Percentiles rank a stretch among this genome's conserved stretches.
These are phyloP conservation scores for Pachyrhynchus sulphureomaculatus DNA, from an alignment of 1,140 invertebrate species.

Conservation along the genomic window DNA sequence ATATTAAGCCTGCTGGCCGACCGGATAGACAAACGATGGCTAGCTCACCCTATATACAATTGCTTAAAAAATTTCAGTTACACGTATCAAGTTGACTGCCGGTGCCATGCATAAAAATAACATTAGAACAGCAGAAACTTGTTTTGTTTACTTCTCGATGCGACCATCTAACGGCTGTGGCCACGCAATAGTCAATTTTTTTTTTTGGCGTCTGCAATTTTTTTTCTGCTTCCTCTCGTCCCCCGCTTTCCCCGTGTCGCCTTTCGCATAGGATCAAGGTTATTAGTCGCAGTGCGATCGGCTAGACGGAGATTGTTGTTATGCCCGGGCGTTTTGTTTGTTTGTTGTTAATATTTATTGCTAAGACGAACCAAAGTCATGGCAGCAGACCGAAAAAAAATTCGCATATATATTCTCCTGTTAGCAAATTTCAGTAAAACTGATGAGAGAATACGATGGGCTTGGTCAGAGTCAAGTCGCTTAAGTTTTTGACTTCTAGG, in stretches of 20 bases:
- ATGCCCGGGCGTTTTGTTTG: slow-evolving; percentile 16
- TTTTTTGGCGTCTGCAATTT: slow-evolving; percentile 17
- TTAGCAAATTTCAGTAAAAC: too few species aligned
- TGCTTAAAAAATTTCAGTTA: too few species aligned
- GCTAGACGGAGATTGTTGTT: slow-evolving; percentile 17
- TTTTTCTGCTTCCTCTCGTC: neutral
- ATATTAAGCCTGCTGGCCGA: too few species aligned
- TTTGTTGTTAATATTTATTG: slow-evolving; percentile 10
- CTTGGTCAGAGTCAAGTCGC: too few species aligned
- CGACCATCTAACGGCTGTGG: slow-evolving; percentile 7
- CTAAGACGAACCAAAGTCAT: neutral
- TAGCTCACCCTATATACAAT: too few species aligned
- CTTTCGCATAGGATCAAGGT: slow-evolving; percentile 11
- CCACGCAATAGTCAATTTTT: slow-evolving; percentile 15
- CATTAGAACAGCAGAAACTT: neutral
- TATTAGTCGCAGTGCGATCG: neutral
- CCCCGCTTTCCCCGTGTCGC: neutral
- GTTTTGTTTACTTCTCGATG: neutral
- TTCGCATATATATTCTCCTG: too few species aligned
- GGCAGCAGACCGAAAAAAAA: too few species aligned
- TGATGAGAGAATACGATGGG: too few species aligned
- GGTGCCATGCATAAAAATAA: too few species aligned
- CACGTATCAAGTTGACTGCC: too few species aligned
- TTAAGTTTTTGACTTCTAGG: too few species aligned
- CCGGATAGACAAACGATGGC: too few species aligned